Base-by-base conservation (phyloP, 2,888 invertebrate genomes). In the Lycia hirtaria region DNA sequence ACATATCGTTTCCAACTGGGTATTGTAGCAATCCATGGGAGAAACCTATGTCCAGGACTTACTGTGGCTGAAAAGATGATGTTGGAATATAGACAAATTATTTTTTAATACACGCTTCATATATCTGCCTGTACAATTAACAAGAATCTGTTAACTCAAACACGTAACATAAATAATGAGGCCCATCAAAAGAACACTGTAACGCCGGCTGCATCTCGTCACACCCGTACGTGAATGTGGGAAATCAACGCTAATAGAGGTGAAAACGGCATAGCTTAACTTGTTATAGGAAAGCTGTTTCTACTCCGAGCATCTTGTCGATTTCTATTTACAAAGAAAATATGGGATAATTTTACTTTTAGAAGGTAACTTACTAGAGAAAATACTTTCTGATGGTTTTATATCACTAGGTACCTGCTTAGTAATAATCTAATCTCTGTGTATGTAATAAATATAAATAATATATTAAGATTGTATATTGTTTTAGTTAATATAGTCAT, bases 181-280 rank as follows among this genome's bases (percentile, higher is more conserved):
- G 14, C n/a, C 19, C 37, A 17, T 35, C 12, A 26, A 43, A 33
- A 43, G 20, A 48, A 12, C 1, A 4, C 19, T 20, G 43, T 38
- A 26, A 43, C 14, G n/a, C 5, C 28, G 22, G 14, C 37, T 55
- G 55, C 44, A 19, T 33, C 40, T 20, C 57, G 37, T 59, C 53
- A 59, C 59, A 59, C 63, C 56, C 57, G 52, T 24, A 17, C 48
- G 33, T 50, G 51, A 58, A 57, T 53, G 63, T 66, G 56, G 55
- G 56, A 63, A 62, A 65, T 63, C 35, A 56, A 33, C 48, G 33
- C 52, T 61, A 49, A 60, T 60, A 54, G 54, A 35, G 55, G 63
- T 59, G 63, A 64, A 63, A 66, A 63, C 45, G 41, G 22, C 40
- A 40, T 55, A 56, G 54, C 38, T 20, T 48, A 56, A 57, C 53